These are phyloP conservation scores for Mycteria americana DNA, from an alignment of 2,797 vertebrate genomes.

Conservation along the genomic window DNA sequence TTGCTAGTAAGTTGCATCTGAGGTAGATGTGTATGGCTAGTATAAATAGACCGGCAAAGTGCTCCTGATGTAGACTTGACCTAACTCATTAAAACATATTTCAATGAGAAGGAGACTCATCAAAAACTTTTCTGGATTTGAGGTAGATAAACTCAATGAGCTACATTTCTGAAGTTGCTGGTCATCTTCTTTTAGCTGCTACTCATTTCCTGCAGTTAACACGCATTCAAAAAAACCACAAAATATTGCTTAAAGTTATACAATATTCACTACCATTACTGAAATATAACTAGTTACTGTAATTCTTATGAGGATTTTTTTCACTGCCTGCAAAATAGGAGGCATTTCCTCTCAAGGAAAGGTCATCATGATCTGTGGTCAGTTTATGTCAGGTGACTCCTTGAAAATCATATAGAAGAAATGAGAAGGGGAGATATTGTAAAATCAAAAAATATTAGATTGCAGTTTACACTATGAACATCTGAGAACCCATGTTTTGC, in stretches of 20 bases:
- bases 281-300: not conserved
- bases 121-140: not conserved
- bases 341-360: not conserved
- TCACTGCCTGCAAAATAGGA: not conserved
- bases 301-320: not conserved
- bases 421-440: not conserved
- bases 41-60: not conserved
- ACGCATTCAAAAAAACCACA: not conserved
- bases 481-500: not conserved
- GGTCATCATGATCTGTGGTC: not conserved
- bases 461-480: not conserved
- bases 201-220: not conserved
- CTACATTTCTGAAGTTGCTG: not conserved
- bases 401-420: not conserved
- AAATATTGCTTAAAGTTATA: not conserved
- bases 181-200: not conserved
- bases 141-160: not conserved
- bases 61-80: not conserved
- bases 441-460: not conserved
- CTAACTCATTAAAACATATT: not conserved
- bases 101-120: not conserved
- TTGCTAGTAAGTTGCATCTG: not conserved
- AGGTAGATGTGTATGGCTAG: not conserved
- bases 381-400: not conserved
- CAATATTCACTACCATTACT: not conserved